Evolutionary conservation across 2,113 vertebrate species (phyloP).

Genomic region (Serinus canaria): DNA sequence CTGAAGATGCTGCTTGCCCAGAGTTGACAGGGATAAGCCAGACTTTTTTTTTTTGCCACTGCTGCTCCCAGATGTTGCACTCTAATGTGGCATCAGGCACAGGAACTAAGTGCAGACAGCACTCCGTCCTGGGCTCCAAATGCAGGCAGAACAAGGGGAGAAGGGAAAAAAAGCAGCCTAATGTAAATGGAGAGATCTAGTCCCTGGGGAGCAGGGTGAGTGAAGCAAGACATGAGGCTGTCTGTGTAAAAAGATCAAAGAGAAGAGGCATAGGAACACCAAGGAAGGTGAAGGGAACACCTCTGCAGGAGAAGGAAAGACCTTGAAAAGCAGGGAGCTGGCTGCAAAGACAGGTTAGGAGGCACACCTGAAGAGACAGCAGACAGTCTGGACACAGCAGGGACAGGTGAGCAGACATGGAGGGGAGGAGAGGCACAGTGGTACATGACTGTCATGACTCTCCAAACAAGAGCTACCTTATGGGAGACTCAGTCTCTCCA

Average conservation of each 20-base stretch:
- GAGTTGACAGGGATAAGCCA: neutral
- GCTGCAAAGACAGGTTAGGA: neutral
- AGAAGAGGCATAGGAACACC: neutral
- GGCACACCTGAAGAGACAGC: neutral
- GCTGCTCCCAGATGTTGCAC: neutral
- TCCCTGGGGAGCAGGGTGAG: neutral
- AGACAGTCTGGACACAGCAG: neutral
- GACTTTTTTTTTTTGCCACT: neutral
- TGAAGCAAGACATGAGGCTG: accelerated
- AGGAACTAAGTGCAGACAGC: neutral
- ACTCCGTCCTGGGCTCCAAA: neutral
- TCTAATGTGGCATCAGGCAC: neutral
- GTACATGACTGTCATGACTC: accelerated
- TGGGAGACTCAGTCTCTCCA: neutral
- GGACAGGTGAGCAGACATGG: neutral
- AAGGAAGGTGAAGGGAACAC: neutral
- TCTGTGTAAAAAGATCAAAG: neutral
- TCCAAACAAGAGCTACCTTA: neutral
- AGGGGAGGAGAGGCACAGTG: neutral
- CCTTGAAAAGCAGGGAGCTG: neutral
- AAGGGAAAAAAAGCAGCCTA: neutral
- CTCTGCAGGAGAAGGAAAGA: neutral
- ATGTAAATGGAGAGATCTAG: neutral
- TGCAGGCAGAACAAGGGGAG: neutral
- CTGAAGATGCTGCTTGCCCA: neutral